phyloP scores from a whole-genome alignment of 2,797 vertebrate genomes.

The Alosa sapidissima region DNA sequence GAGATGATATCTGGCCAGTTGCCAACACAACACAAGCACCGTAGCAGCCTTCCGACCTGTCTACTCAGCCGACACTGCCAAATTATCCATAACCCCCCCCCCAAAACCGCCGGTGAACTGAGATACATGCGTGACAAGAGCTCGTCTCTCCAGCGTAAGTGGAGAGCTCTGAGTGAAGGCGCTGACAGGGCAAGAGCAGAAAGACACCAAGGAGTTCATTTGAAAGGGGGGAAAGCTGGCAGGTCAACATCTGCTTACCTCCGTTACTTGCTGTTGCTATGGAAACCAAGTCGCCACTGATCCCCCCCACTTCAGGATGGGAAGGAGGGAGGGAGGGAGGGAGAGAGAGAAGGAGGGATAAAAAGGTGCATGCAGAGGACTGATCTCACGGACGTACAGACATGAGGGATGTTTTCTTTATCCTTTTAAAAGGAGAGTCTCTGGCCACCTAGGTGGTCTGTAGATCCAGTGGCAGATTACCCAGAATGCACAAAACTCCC shows the following conservation, averaged over 20 bases:
- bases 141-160: not conserved
- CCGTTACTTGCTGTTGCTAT: not conserved
- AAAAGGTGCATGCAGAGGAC: not conserved
- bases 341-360: not conserved
- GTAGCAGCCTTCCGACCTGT: not conserved
- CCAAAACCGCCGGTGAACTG: not conserved
- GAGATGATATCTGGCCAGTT: not conserved
- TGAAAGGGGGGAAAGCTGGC: not conserved
- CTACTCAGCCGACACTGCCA: not conserved
- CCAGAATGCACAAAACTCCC: conserved; percentile 3
- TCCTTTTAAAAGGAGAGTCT: not conserved
- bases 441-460: conserved; percentile 4
- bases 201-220: not conserved
- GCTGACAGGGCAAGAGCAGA: not conserved
- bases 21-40: conserved; percentile 15
- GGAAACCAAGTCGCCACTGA: conserved; percentile 8
- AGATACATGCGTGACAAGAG: conserved; percentile 5
- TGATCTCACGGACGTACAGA: not conserved
- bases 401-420: not conserved
- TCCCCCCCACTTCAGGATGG: not conserved
- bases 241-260: conserved; percentile 18
- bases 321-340: not conserved
- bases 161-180: not conserved
- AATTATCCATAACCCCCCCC: not conserved
- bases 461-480: not conserved